Conservation (phyloP, 1,140 invertebrate genomes). For the Drosophila neocordata region DNA sequence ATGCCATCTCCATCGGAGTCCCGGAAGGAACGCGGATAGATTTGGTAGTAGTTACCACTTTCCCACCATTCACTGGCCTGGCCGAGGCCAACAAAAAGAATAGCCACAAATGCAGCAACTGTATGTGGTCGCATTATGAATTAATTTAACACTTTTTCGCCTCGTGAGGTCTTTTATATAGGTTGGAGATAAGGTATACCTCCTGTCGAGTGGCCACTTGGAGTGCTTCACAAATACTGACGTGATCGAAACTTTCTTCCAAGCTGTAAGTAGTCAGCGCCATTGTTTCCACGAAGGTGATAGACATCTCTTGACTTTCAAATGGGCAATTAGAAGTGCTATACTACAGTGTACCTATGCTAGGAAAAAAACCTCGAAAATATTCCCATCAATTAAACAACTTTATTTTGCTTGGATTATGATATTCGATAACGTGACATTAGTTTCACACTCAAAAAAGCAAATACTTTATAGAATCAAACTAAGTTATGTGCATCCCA, state of each 20-base stretch:
- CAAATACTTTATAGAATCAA: too few species aligned
- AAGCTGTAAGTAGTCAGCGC: background rate
- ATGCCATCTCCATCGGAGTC: constrained; percentile 89
- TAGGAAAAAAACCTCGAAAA: constrained; percentile 1
- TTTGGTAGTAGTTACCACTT: constrained; percentile 88
- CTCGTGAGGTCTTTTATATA: constrained; percentile 48
- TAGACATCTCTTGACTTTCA: constrained; percentile 7
- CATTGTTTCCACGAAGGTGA: constrained; percentile 1
- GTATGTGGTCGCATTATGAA: constrained; percentile 53
- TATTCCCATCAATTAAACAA: constrained; percentile 16
- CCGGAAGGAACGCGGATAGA: constrained; percentile 90
- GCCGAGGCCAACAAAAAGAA: constrained; percentile 34
- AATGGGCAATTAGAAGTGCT: background rate
- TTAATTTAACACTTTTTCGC: constrained; percentile 30
- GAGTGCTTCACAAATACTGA: constrained; percentile 59
- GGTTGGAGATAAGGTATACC: constrained; percentile 45
- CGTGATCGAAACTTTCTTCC: background rate
- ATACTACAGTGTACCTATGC: background rate
- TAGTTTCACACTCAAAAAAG: background rate
- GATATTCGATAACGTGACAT: constrained; percentile 5
- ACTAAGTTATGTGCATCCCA: too few species aligned
- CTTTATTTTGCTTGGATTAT: background rate
- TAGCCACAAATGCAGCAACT: constrained; percentile 44
- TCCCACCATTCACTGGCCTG: constrained; percentile 87
- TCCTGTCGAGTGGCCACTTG: constrained; percentile 42